Base-by-base conservation (phyloP, 2,888 invertebrate species). In the Isotomurus palustris region DNA sequence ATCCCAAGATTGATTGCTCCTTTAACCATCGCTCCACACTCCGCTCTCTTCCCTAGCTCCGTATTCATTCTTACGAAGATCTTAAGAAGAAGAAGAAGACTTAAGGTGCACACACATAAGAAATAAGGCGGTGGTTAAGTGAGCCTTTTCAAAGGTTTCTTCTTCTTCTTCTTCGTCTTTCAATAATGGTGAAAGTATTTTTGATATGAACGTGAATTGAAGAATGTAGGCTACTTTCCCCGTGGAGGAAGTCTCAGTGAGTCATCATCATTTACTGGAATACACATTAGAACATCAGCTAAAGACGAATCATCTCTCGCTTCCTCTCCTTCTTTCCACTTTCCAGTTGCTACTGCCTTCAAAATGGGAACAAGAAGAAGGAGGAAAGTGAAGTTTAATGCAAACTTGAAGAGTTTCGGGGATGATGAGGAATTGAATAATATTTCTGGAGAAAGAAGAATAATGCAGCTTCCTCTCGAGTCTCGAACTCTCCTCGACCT, bases 1-100 rank as follows among this genome's bases (percentile, higher is more conserved):
- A 63, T 61, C 43, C 40, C 22, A 24, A 22, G 43, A 43, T 43
- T 43, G 43, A 43, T 43, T 19, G 43, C 38, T 38, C n/a, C n/a
- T n/a, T n/a, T n/a, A n/a, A n/a, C n/a, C n/a, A 38, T 38, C 38
- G 17, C 38, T 38, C n/a, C 38, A 32, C 8, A 32, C 14, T 32
- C 32, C 32, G 32, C 8, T 32, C 32, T 14, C 14, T 14, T 32
- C 8, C 32, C 32, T 32, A 14, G 8, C 32, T 32, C 38, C n/a
- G n/a, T n/a, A n/a, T n/a, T n/a, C n/a, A n/a, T n/a, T n/a, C n/a
- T n/a, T n/a, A n/a, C n/a, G n/a, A n/a, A n/a, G n/a, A n/a, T n/a
- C n/a, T n/a, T n/a, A n/a, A n/a, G n/a, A n/a, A n/a, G n/a, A n/a
- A n/a, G n/a, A n/a, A n/a, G n/a, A n/a, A n/a, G n/a, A n/a, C n/a